phyloP scores from a whole-genome alignment of 2,797 vertebrate species.

The Micromesistius poutassou region DNA sequence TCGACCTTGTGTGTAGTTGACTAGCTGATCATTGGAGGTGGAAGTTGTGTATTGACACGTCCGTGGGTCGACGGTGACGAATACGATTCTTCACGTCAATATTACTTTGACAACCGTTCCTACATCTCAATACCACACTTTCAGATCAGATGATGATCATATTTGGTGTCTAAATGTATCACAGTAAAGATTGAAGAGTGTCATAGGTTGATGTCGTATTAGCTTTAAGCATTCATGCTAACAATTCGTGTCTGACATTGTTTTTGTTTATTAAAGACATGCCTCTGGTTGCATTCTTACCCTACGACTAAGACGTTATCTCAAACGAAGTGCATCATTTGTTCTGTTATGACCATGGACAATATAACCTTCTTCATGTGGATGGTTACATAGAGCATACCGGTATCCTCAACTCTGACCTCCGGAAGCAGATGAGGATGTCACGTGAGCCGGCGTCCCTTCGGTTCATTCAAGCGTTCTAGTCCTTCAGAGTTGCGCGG shows the following conservation, averaged over 20 bases:
- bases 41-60: background rate
- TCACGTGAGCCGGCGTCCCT: background rate
- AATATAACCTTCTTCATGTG: background rate
- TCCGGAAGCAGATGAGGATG: slow-evolving; percentile 31
- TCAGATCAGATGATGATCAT: background rate
- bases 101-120: background rate
- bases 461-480: background rate
- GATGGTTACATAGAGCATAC: background rate
- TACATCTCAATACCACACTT: background rate
- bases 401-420: background rate
- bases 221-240: background rate
- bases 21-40: background rate
- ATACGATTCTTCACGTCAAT: no score
- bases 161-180: background rate
- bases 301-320: background rate
- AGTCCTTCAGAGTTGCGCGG: background rate
- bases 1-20: background rate
- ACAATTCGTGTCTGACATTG: background rate
- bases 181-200: background rate
- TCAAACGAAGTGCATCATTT: background rate
- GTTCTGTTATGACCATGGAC: background rate
- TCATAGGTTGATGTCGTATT: background rate
- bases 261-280: background rate
- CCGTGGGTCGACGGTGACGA: background rate
- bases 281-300: background rate